Base-by-base conservation (phyloP, 2,797 vertebrate species). In the Mico argentatus region DNA sequence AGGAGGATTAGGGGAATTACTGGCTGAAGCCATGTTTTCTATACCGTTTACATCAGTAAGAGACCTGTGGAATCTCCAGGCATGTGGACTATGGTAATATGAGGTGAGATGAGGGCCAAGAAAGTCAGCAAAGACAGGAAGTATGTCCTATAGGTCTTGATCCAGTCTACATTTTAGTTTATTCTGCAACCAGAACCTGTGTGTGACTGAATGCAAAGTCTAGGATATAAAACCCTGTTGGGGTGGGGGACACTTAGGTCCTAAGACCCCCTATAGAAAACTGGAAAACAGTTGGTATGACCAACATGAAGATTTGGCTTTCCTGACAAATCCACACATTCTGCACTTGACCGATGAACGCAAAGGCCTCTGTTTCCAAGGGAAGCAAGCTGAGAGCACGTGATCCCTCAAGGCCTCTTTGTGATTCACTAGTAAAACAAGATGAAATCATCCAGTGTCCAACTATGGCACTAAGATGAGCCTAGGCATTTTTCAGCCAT, bases 341-440 rank as follows among this genome's bases (percentile, higher is more conserved):
- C 39, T 39, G 22, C n/a, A 64, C 44, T 50, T 26, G 59, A 72
- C 27, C 26, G 46, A 11, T 4, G 5, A 13, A 2, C 50, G 33
- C 44, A 77, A 79, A 94, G 46, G 27, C n/a, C n/a, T 76, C 39
- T 64, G 8, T 95, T 57, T 85, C 75, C 73, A 46, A 81, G 88
- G 64, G 88, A 59, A 81, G 72, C 76, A 85, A 97, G 75, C 75
- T 82, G 33, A 88, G 9, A 86, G 52, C 67, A 15, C 5, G 14
- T 70, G 88, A 90, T 57, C 8, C 10, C 46, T 92, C 55, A 88
- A 22, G 67, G n/a, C 70, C 30, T 39, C 84, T 94, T 30, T n/a
- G 61, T 48, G 91, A 96, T 76, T 81, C 90, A 87, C 39, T 27
- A 86, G n/a, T 7, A 61, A 96, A 96, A 96, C 59, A 93, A 85